phyloP scores from a whole-genome alignment of 2,113 vertebrate genomes.

The Solenodon paradoxus region DNA sequence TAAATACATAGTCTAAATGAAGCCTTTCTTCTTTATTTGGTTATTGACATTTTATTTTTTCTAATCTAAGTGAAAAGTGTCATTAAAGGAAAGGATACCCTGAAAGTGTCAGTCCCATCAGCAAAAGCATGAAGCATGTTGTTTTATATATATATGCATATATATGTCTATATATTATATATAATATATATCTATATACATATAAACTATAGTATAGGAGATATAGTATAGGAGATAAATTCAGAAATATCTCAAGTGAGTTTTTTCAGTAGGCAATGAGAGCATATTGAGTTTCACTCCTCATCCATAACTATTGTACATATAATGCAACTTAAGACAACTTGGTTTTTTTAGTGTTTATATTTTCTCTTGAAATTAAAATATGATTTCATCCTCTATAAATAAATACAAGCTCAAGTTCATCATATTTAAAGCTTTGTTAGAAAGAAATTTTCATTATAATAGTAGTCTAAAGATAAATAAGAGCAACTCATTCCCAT shows the following conservation, averaged over 20 bases:
- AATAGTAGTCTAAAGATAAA: slow-evolving; percentile 69
- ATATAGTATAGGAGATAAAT: not conserved
- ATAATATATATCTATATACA: too few relatives aligned
- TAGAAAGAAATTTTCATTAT: slow-evolving; percentile 72
- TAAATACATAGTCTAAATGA: not conserved
- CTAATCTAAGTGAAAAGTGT: not conserved
- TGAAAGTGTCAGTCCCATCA: not conserved
- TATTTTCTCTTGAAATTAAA: slow-evolving; percentile 44
- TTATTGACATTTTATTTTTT: not conserved
- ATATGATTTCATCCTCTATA: slow-evolving; percentile 68
- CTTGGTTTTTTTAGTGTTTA: slow-evolving; percentile 46
- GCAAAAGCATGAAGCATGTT: not conserved
- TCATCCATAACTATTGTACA: not conserved
- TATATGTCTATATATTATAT: too few relatives aligned
- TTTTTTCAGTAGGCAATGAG: not conserved
- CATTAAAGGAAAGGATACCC: not conserved
- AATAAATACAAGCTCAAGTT: slow-evolving; percentile 59
- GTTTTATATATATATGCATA: too few relatives aligned
- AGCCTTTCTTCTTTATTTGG: not conserved
- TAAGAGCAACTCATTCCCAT: slow-evolving; percentile 47
- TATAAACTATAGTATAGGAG: too few relatives aligned
- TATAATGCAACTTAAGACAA: slow-evolving; percentile 10
- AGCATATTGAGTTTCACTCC: not conserved
- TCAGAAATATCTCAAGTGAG: not conserved
- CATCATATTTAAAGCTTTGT: slow-evolving; percentile 57